phyloP scores from a whole-genome alignment of 1,140 invertebrate species.

The Probaryconus sp. region DNA sequence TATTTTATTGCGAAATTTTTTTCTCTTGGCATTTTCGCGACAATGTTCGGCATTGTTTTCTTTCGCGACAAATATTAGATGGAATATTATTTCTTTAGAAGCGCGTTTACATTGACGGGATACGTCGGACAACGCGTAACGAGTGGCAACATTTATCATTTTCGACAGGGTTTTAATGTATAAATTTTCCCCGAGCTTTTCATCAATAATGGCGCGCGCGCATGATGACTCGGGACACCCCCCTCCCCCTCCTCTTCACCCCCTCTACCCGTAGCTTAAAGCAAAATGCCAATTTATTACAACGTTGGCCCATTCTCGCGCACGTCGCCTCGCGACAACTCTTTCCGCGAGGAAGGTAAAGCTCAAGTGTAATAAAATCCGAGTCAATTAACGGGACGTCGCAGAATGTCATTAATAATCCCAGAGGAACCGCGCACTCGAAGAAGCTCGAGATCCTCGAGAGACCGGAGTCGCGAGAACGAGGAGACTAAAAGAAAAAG shows the following conservation, averaged over 20 bases:
- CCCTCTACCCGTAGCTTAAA: too few relatives aligned
- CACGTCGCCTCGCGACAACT: constrained; percentile 45
- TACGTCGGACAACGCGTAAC: neutral
- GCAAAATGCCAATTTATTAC: constrained; percentile 40
- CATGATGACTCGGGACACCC: neutral
- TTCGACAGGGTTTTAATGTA: constrained; percentile 38
- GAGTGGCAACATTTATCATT: constrained; percentile 26
- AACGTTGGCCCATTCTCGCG: constrained; percentile 42
- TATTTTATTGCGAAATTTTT: too few relatives aligned
- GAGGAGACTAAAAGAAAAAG: constrained; percentile 14
- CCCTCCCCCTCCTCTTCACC: too few relatives aligned
- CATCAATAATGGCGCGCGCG: constrained; percentile 20
- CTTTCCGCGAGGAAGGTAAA: constrained; percentile 48
- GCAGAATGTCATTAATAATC: constrained; percentile 71
- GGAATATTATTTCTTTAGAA: constrained; percentile 4
- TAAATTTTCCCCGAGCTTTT: constrained; percentile 36
- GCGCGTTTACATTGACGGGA: constrained; percentile 11
- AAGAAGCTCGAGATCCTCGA: constrained; percentile 51
- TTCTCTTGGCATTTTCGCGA: too few relatives aligned
- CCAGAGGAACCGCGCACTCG: constrained; percentile 41
- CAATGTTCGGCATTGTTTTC: too few relatives aligned
- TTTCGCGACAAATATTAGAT: too few relatives aligned
- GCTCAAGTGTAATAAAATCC: constrained; percentile 71
- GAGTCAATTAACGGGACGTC: constrained; percentile 72
- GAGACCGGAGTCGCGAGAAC: constrained; percentile 20